Evolutionary conservation across 2,888 invertebrate genomes (phyloP).

Genomic region (Leptothorax acervorum): DNA sequence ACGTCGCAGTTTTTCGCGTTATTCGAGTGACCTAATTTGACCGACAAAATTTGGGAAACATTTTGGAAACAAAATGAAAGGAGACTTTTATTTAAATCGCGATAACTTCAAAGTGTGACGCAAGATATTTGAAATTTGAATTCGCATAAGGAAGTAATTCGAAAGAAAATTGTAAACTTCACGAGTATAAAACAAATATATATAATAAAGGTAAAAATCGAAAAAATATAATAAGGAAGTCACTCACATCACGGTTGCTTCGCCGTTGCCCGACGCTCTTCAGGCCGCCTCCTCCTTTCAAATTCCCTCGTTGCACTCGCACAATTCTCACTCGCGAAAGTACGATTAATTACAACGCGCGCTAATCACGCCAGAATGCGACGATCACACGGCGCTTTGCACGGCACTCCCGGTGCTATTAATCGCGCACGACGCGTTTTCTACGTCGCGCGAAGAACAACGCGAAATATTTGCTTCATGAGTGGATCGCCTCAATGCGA

Average conservation of each 20-base stretch:
- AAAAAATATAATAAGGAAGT: background rate
- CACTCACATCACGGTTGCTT: too few species aligned
- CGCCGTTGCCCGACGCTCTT: background rate
- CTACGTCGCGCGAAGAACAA: background rate
- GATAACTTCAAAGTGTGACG: background rate
- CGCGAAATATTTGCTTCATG: background rate
- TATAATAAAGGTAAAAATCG: background rate
- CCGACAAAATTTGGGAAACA: background rate
- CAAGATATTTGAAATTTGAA: background rate
- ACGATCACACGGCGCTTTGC: slow-evolving; percentile 26
- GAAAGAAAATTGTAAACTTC: background rate
- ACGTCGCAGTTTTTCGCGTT: background rate
- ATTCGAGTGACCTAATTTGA: background rate
- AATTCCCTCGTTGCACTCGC: slow-evolving; percentile 5
- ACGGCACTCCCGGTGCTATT: slow-evolving; percentile 15
- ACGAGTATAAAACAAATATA: background rate
- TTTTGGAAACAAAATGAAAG: background rate
- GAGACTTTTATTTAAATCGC: background rate
- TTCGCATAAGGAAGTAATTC: background rate
- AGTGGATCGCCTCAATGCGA: background rate
- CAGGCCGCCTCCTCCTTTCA: background rate
- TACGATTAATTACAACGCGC: slow-evolving; percentile 26
- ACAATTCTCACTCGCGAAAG: slow-evolving; percentile 8
- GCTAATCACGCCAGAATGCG: slow-evolving; percentile 27
- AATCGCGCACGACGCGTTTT: slow-evolving; percentile 5